Evolutionary conservation across 2,797 vertebrate genomes (phyloP).

Genomic region (Brachymystax lenok): DNA sequence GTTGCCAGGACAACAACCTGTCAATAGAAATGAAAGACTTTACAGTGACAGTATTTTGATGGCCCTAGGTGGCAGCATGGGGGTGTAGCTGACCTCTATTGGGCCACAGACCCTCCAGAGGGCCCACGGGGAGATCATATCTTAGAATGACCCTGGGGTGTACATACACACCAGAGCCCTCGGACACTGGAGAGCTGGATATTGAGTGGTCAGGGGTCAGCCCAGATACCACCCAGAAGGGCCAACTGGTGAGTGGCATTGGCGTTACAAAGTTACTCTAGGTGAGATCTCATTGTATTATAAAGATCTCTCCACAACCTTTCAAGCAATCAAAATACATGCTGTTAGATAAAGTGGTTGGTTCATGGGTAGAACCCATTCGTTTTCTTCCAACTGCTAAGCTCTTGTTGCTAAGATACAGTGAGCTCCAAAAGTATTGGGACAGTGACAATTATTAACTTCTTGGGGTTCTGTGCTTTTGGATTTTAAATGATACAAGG

Average conservation of each 20-base stretch:
- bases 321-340: background rate
- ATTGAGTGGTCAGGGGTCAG: conserved; percentile 88
- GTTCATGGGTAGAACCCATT: background rate
- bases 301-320: background rate
- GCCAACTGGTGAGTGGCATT: conserved; percentile 79
- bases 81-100: conserved; percentile 78
- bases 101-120: conserved; percentile 78
- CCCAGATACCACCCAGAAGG: conserved; percentile 79
- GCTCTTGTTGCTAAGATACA: background rate
- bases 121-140: conserved; percentile 75
- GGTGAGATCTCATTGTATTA: background rate
- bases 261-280: background rate
- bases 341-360: background rate
- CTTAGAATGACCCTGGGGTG: conserved; percentile 75
- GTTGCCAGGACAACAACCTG: too few relatives aligned
- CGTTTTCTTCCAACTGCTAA: background rate
- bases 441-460: too few relatives aligned
- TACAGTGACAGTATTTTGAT: background rate
- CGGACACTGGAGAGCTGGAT: conserved; percentile 83
- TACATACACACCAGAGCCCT: conserved; percentile 72
- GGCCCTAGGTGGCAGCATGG: conserved; percentile 31
- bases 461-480: too few relatives aligned
- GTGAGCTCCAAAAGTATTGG: too few relatives aligned
- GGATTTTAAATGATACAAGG: too few relatives aligned
- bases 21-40: background rate